A percentile compares a stretch with the other conserved stretches of the same genome.
Conservation (phyloP, 2,888 invertebrate species). For the Dynastes tityus region DNA sequence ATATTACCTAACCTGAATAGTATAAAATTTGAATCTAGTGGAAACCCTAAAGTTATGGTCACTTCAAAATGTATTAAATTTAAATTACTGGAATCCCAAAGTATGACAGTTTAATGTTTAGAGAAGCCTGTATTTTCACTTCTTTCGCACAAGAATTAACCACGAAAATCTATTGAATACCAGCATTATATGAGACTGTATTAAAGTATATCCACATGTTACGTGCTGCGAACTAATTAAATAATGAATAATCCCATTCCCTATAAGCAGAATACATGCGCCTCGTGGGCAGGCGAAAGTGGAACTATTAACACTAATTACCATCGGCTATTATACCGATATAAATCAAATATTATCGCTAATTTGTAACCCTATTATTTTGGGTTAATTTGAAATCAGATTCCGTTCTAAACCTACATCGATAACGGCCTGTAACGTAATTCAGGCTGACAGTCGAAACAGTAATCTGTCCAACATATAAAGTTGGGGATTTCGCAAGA, state of each 20-base stretch:
- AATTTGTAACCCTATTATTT: constrained; percentile 51
- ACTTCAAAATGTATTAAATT: no score
- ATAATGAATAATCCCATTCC: constrained; percentile 3
- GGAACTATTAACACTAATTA: constrained; percentile 49
- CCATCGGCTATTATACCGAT: constrained; percentile 45
- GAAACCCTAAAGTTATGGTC: no score
- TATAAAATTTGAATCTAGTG: no score
- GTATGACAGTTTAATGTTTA: no score
- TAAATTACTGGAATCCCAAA: no score
- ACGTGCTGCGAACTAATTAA: background rate
- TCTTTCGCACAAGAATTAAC: no score
- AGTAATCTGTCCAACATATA: constrained; percentile 46
- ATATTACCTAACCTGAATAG: no score
- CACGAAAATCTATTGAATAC: background rate
- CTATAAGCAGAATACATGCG: constrained; percentile 14
- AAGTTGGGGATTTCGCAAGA: constrained; percentile 41
- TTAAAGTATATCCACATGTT: background rate
- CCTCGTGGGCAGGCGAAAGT: constrained; percentile 23
- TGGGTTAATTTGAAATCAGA: constrained; percentile 50
- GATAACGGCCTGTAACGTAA: constrained; percentile 43
- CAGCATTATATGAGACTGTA: background rate
- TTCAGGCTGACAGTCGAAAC: constrained; percentile 49
- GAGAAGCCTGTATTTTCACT: no score
- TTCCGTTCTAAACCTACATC: constrained; percentile 48
- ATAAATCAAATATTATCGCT: constrained; percentile 51